These are phyloP conservation scores for Aculops lycopersici DNA, from an alignment of 1,140 invertebrate genomes.

Conservation along the genomic window DNA sequence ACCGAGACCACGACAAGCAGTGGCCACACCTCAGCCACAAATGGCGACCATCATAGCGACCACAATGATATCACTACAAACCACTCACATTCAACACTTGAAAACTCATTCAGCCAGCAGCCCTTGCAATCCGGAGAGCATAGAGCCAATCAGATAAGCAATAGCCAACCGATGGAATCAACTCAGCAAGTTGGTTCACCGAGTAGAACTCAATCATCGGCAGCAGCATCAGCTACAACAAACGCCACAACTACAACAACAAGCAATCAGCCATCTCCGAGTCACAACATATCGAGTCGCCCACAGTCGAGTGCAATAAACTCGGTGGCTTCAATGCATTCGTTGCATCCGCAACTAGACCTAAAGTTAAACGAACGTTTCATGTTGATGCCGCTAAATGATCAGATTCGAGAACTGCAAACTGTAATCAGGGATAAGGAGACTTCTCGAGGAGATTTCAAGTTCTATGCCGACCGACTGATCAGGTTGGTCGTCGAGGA, in stretches of 20 bases:
- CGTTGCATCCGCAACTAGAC: background rate
- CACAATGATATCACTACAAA: no score
- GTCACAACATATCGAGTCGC: background rate
- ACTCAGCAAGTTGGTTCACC: no score
- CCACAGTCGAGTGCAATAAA: background rate
- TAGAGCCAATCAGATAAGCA: no score
- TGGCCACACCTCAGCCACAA: no score
- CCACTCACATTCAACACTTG: no score
- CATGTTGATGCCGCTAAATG: constrained; percentile 32
- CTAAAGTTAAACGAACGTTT: background rate
- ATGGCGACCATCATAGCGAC: no score
- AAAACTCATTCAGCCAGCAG: no score
- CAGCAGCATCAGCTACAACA: background rate
- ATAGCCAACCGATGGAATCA: no score
- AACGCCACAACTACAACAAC: background rate
- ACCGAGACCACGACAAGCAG: no score
- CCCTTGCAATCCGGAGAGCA: no score
- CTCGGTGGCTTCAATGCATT: background rate
- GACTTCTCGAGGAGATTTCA: constrained; percentile 11
- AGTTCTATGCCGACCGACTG: constrained; percentile 7
- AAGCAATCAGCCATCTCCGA: background rate
- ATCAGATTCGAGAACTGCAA: constrained; percentile 65
- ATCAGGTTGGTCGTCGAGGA: constrained; percentile 89
- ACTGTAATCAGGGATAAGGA: constrained; percentile 77
- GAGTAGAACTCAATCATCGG: background rate